phyloP scores from a whole-genome alignment of 2,113 vertebrate species.

The Nothobranchius furzeri region DNA sequence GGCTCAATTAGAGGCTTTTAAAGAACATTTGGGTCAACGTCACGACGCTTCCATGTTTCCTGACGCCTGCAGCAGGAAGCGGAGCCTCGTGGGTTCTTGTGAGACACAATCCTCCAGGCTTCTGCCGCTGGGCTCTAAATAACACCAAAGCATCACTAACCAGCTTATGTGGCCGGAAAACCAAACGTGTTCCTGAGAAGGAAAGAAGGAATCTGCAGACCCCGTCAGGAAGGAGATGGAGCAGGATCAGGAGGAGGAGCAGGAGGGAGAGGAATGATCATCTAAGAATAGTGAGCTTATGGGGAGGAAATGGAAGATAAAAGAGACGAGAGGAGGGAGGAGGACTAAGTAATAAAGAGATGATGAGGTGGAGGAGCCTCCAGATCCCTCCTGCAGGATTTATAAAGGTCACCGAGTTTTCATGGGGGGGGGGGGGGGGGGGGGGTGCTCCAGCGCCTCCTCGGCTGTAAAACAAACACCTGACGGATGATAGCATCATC shows the following conservation, averaged over 20 bases:
- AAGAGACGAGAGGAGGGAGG: constrained; percentile 47
- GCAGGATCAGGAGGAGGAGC: neutral
- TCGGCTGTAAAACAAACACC: too few species aligned
- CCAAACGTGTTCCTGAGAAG: constrained; percentile 10
- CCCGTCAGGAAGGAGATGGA: neutral
- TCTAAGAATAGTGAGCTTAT: constrained; percentile 58
- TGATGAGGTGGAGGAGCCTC: constrained; percentile 28
- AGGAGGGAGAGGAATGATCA: constrained; percentile 35
- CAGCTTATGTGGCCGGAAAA: constrained; percentile 37
- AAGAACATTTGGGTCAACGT: constrained; percentile 29
- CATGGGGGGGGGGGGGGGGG: constrained; percentile 15
- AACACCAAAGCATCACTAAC: constrained; percentile 33
- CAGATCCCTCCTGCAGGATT: constrained; percentile 58
- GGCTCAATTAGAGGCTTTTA: constrained; percentile 8
- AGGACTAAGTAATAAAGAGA: constrained; percentile 37
- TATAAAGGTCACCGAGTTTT: constrained; percentile 62
- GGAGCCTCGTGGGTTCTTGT: neutral
- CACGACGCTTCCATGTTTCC: constrained; percentile 3
- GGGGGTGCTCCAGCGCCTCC: neutral
- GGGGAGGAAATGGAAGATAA: neutral
- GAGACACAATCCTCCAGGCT: constrained; percentile 2
- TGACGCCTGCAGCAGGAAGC: neutral
- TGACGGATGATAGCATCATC: too few species aligned
- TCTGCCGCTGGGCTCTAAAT: constrained; percentile 14
- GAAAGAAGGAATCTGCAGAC: neutral